Percentiles rank a stretch among this genome's conserved stretches.
These are phyloP conservation scores for Cantharis lateralis DNA, from an alignment of 2,888 invertebrate genomes.

Conservation along the genomic window DNA sequence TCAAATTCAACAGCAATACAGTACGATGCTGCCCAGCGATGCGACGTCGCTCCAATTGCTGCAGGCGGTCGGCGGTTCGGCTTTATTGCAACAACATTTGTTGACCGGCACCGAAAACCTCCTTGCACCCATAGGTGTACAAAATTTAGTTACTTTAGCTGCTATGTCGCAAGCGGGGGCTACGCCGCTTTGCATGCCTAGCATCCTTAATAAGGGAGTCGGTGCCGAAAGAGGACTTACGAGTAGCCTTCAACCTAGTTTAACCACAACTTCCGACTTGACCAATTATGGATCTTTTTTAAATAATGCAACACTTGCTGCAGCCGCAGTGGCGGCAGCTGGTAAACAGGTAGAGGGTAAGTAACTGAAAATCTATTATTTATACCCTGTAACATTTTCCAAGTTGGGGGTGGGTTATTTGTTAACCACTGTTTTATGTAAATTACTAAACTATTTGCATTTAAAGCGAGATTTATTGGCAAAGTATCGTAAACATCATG, in stretches of 20 bases:
- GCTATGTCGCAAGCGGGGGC: conserved; percentile 69
- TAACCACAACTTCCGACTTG: conserved; percentile 66
- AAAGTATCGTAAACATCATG: neutral
- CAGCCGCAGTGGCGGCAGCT: conserved; percentile 70
- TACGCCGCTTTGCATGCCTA: conserved; percentile 56
- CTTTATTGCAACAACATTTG: conserved; percentile 48
- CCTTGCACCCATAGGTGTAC: conserved; percentile 82
- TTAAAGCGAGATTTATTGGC: neutral
- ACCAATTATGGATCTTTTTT: conserved; percentile 66
- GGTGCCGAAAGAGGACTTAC: conserved; percentile 41
- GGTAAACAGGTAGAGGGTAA: conserved; percentile 91
- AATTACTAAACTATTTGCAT: conserved; percentile 2
- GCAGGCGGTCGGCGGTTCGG: conserved; percentile 47
- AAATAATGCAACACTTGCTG: conserved; percentile 74
- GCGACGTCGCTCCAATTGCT: conserved; percentile 53
- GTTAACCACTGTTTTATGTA: conserved; percentile 1
- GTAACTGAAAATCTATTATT: conserved; percentile 28
- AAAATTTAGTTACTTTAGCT: conserved; percentile 88
- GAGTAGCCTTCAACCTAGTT: conserved; percentile 59
- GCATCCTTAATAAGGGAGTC: conserved; percentile 58
- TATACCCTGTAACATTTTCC: conserved; percentile 10
- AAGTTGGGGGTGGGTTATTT: conserved; percentile 3
- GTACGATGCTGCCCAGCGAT: conserved; percentile 65
- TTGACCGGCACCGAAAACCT: conserved; percentile 57
- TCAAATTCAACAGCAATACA: conserved; percentile 67